These are phyloP conservation scores for Ormyrus thymus DNA, from an alignment of 2,888 invertebrate species.

Conservation along the genomic window DNA sequence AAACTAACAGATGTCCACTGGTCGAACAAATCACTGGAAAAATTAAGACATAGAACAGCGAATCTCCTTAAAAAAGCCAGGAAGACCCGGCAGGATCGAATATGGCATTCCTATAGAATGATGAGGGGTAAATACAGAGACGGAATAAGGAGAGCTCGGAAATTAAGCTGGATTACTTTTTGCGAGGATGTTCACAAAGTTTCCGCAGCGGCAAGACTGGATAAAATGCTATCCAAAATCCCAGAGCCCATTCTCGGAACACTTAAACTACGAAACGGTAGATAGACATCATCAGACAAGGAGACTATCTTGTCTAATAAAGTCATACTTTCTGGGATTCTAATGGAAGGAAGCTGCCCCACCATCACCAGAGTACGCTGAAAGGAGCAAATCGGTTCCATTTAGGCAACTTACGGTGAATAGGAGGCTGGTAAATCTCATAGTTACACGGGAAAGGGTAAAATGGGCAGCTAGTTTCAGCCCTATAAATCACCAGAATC, in stretches of 20 bases:
- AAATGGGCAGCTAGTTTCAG: no score
- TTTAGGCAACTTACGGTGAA: no score
- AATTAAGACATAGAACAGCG: background rate
- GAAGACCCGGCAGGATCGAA: no score
- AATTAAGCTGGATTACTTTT: background rate
- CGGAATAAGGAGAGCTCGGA: background rate
- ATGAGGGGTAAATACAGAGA: background rate
- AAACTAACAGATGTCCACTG: background rate
- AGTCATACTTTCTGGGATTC: background rate
- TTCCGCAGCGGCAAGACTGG: background rate
- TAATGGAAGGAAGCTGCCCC: no score
- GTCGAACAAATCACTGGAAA: background rate
- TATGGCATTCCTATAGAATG: background rate
- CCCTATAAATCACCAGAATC: no score
- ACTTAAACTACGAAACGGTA: background rate
- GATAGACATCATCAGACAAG: background rate
- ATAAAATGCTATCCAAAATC: constrained; percentile 2
- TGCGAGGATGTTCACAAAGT: background rate
- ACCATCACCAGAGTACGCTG: no score
- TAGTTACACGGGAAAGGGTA: no score
- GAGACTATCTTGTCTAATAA: background rate
- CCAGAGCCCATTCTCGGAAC: background rate
- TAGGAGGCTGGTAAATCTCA: no score
- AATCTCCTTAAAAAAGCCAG: background rate
- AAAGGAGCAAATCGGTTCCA: no score